These are phyloP conservation scores for Lycaena phlaeas DNA, from an alignment of 2,888 invertebrate genomes.

Conservation along the genomic window DNA sequence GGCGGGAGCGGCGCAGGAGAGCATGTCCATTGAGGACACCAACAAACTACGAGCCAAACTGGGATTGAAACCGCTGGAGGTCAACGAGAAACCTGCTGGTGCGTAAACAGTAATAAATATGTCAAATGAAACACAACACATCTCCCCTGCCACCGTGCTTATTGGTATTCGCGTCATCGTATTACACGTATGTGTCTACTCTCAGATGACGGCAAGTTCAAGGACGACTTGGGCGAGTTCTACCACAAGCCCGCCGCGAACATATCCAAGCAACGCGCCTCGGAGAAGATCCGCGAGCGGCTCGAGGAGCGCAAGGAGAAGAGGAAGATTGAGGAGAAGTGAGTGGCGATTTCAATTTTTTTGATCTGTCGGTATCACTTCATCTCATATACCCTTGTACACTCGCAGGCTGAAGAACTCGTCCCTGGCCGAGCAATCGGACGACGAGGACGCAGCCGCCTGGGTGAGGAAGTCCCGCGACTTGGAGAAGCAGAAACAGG, in stretches of 20 bases:
- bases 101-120: slow-evolving; percentile 16
- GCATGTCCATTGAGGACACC: slow-evolving; percentile 85
- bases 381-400: neutral
- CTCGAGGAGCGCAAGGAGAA: slow-evolving; percentile 85
- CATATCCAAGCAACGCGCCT: slow-evolving; percentile 79
- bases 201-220: slow-evolving; percentile 63
- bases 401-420: slow-evolving; percentile 41
- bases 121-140: no score
- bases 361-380: no score
- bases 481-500: slow-evolving; percentile 83
- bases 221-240: slow-evolving; percentile 82
- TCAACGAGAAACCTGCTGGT: slow-evolving; percentile 62
- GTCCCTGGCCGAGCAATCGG: slow-evolving; percentile 77
- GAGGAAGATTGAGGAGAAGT: slow-evolving; percentile 80
- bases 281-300: slow-evolving; percentile 87
- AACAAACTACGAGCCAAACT: slow-evolving; percentile 93
- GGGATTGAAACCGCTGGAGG: slow-evolving; percentile 92
- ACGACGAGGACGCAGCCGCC: slow-evolving; percentile 78
- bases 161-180: neutral
- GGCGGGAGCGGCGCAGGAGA: slow-evolving; percentile 58
- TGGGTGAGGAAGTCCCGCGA: slow-evolving; percentile 91
- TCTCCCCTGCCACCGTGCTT: no score
- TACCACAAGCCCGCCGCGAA: slow-evolving; percentile 90
- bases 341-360: no score
- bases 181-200: no score